Percentiles rank a stretch among this genome's conserved stretches.
These are phyloP conservation scores for Thunnus albacares DNA, from an alignment of 2,797 vertebrate species.

Conservation along the genomic window DNA sequence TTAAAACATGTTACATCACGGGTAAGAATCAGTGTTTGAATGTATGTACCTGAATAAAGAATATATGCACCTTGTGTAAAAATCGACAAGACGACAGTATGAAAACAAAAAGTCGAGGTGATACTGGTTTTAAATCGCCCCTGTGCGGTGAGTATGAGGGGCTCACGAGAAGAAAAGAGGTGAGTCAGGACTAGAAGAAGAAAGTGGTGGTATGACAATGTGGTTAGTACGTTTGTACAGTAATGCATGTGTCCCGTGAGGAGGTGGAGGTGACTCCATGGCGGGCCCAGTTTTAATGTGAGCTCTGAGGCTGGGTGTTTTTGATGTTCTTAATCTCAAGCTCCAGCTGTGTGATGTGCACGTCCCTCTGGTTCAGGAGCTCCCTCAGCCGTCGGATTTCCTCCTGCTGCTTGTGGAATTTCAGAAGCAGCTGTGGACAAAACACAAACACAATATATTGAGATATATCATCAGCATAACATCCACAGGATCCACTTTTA, in stretches of 20 bases:
- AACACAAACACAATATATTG: conserved; percentile 5
- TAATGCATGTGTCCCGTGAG: conserved; percentile 42
- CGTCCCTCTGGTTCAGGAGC: conserved; percentile 89
- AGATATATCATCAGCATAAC: not conserved
- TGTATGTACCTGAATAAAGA: conserved; percentile 64
- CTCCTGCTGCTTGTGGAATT: conserved; percentile 95
- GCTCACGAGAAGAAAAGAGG: conserved; percentile 28
- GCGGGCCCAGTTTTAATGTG: conserved; percentile 73
- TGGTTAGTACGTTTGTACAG: conserved; percentile 40
- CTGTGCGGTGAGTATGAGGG: conserved; percentile 45
- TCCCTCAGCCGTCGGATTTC: conserved; percentile 93
- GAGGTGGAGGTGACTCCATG: conserved; percentile 33
- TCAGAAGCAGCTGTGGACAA: conserved; percentile 89
- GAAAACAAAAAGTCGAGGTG: conserved; percentile 41
- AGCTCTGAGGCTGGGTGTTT: conserved; percentile 65
- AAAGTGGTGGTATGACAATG: conserved; percentile 13
- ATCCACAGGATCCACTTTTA: not conserved
- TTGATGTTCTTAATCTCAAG: conserved; percentile 92
- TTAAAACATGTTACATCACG: conserved; percentile 33
- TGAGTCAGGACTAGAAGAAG: conserved; percentile 24
- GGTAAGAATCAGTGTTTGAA: conserved; percentile 37
- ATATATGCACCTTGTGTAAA: conserved; percentile 52
- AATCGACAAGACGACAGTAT: conserved; percentile 11
- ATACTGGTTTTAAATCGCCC: conserved; percentile 41
- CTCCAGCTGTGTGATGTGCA: conserved; percentile 92